Conservation (phyloP, 2,113 vertebrate species). For the Mobula birostris region DNA sequence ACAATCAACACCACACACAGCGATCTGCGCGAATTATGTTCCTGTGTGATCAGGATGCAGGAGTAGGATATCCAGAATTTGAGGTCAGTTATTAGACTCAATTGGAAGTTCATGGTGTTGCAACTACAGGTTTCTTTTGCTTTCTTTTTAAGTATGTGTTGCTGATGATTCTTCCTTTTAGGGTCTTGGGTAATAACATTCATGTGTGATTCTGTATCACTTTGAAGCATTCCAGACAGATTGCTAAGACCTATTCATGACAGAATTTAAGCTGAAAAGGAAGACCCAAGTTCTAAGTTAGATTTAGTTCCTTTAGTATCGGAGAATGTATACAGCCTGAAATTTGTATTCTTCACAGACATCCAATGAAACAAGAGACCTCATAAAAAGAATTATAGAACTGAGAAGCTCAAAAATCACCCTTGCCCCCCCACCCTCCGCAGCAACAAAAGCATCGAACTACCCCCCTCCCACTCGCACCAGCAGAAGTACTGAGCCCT, state of each 20-base stretch:
- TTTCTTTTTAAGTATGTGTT: neutral
- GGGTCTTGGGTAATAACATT: neutral
- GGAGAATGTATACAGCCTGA: no score
- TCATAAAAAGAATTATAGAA: no score
- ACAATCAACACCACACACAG: slow-evolving; percentile 60
- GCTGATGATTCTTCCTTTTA: neutral
- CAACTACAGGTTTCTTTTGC: neutral
- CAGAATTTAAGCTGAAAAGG: neutral
- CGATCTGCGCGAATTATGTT: slow-evolving; percentile 83
- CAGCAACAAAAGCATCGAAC: no score
- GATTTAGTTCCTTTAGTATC: no score
- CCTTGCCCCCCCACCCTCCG: no score
- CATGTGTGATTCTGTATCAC: slow-evolving; percentile 49
- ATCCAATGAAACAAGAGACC: no score
- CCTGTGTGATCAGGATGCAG: slow-evolving; percentile 74
- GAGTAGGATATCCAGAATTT: slow-evolving; percentile 73
- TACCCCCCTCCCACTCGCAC: no score
- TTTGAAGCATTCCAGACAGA: neutral
- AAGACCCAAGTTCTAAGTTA: neutral
- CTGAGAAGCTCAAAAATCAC: no score
- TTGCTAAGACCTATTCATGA: neutral
- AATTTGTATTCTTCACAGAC: no score
- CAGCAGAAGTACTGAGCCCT: no score
- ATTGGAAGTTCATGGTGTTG: neutral
- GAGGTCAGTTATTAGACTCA: slow-evolving; percentile 59